Evolutionary conservation across 1,140 invertebrate species (phyloP), one percentile per base, ranked within the genome.

Genomic region (Leptoteleia sp.): DNA sequence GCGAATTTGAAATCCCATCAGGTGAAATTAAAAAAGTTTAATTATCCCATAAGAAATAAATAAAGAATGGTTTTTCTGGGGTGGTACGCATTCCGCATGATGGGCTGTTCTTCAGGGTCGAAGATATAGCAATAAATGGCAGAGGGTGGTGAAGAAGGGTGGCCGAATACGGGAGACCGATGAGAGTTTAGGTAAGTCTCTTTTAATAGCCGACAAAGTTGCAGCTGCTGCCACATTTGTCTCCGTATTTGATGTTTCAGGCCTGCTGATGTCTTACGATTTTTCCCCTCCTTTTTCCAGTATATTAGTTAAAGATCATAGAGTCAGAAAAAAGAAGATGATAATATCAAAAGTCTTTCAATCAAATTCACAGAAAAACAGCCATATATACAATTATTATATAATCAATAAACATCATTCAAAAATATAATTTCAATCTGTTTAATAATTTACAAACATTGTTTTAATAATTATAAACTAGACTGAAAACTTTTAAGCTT

Each of bases 201-300:
- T 83, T 83, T 83, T 83, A 81, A 82, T 82, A 82, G 76, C 67
- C 62, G 52, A 68, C 50, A 42, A 55, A 61, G 59, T 67, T 47
- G 68, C 72, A 76, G 79, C 81, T 77, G 81, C 76, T 79, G 73
- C 62, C 73, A 52, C 64, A 62, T 68, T 78, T 78, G 55, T 68
- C 55, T 75, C 54, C 50, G 65, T 67, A 59, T 72, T 73, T 71
- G 80, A 72, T 80, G 61, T 43, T 76, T 64, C 72, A 55, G 75
- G 65, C 29, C 45, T 59, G 33, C 8, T 50, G 45, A 64, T 38
- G 33, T 68, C 64, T 67, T 67, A 37, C 37, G 29, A 37, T 33
- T 15, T 33, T 25, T 25, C 6, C 6, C 6, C 22, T 25, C 6
- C 22, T 6, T 25, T 54, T 68, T 50, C 19, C n/a, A 19, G 31